Base-by-base conservation (phyloP, 2,797 vertebrate genomes). In the Acipenser oxyrinchus region DNA sequence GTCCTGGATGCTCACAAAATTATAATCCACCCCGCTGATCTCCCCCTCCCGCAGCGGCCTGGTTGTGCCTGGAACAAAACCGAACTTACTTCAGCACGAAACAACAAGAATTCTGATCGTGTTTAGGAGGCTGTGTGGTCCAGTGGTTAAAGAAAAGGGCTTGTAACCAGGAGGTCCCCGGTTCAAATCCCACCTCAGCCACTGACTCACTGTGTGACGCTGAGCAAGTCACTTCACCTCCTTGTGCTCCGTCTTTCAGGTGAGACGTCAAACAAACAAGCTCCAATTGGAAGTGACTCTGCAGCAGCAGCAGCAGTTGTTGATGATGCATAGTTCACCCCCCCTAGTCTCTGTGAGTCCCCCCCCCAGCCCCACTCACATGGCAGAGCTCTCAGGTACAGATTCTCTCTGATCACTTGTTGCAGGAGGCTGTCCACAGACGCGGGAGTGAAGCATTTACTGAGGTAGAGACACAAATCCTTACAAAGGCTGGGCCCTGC, bases 381-480 rank as follows among this genome's bases (percentile, higher is more conserved):
- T 55, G 88, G 88, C 0, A 91, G 86, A 0, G 89, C 87, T 0
- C 88, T 78, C 76, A 91, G 84, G 74, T 90, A 91, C 50, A 91
- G 86, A 77, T 91, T 90, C 74, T 90, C 88, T 62, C 89, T 81
- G 79, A 91, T 91, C 71, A 89, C 83, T 78, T 91, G 88, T 77
- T 91, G 89, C 50, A 90, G 84, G 62, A 90, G 86, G 72, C 85
- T 86, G 83, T 91, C 89, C 82, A 83, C 83, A 65, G 85, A 88
- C 48, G 86, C 86, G 0, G 86, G 87, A 5, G 88, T 89, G 77
- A 91, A 91, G 78, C 86, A 89, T 71, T 90, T 89, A 64, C 88
- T 90, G 75, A 91, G 84, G 68, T 87, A 91, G 72, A 89, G 74
- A 73, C 88, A 76, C 74, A 91, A 79, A 78, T 91, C 88, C 68